phyloP scores from a whole-genome alignment of 2,113 vertebrate species.

The Daphoenositta chrysoptera region DNA sequence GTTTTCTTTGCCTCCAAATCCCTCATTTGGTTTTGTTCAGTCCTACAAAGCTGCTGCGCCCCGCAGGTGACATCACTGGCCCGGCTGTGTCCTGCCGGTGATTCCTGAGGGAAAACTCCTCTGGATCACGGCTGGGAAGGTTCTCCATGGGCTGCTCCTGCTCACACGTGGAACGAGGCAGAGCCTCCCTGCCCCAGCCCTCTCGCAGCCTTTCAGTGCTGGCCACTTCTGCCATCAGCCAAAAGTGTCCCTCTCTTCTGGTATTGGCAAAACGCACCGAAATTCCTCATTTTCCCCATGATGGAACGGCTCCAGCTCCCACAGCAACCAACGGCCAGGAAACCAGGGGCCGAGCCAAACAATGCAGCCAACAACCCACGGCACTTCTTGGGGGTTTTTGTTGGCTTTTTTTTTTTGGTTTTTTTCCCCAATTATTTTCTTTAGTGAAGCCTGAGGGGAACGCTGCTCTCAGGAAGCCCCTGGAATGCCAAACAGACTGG shows the following conservation, averaged over 20 bases:
- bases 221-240: background rate
- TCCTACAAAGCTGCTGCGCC: background rate
- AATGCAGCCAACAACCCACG: background rate
- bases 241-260: background rate
- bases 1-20: background rate
- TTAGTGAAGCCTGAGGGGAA: background rate
- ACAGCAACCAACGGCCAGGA: background rate
- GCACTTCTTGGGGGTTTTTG: background rate
- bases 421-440: background rate
- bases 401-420: background rate
- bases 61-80: background rate
- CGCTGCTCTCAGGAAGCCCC: background rate
- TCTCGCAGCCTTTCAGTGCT: accelerated
- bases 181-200: background rate
- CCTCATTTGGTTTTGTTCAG: background rate
- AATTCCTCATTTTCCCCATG: background rate
- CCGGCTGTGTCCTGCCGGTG: background rate
- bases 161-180: accelerated
- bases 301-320: background rate
- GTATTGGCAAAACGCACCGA: background rate
- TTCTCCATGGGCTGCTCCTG: background rate
- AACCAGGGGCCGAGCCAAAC: background rate
- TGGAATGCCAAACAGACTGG: background rate
- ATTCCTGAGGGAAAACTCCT: background rate
- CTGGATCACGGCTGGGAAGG: accelerated